Base-by-base conservation (phyloP, 2,888 invertebrate genomes). In the Brachylomia viminalis region DNA sequence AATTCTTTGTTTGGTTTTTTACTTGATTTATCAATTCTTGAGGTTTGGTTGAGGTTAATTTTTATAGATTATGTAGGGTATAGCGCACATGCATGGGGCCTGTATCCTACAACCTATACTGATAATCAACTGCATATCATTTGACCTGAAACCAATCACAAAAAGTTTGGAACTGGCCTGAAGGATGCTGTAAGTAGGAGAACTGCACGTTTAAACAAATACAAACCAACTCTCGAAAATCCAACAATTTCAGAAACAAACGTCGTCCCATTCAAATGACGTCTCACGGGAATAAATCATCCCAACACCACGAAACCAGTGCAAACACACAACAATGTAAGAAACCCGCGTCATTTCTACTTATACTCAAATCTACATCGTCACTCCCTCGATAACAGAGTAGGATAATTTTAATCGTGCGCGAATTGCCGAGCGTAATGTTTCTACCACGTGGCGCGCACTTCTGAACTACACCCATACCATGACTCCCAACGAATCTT, bases 391-490 rank as follows among this genome's bases (percentile, higher is more conserved):
- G 93, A 95, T 96, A 95, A 95, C 91, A 90, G 93, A 93, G 93
- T 92, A 93, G 96, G 95, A 96, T 96, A 95, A 96, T 96, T 96
- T 95, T 95, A 96, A 96, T 95, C 94, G 95, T 92, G 92, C 95
- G 95, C 95, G 94, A 96, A 95, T 94, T 94, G 94, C 90, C 87
- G 88, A 91, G 89, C 92, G 91, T 95, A 95, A 96, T 95, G 94
- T 90, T 89, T 90, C 84, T 58, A 92, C 90, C 96, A 96, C 94
- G 94, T 94, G 96, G 88, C 95, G 94, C 94, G 86, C 82, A 90
- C 91, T 92, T 93, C 93, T 88, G 68, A 83, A 83, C 80, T 80
- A 87, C 87, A 90, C 87, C 88, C 92, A 89, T 89, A 91, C 89
- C 92, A 90, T 17, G 67, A 67, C 91, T 92, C 92, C 88, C 86